Evolutionary conservation across 2,888 invertebrate species (phyloP).

Genomic region (Portevinia maculata): DNA sequence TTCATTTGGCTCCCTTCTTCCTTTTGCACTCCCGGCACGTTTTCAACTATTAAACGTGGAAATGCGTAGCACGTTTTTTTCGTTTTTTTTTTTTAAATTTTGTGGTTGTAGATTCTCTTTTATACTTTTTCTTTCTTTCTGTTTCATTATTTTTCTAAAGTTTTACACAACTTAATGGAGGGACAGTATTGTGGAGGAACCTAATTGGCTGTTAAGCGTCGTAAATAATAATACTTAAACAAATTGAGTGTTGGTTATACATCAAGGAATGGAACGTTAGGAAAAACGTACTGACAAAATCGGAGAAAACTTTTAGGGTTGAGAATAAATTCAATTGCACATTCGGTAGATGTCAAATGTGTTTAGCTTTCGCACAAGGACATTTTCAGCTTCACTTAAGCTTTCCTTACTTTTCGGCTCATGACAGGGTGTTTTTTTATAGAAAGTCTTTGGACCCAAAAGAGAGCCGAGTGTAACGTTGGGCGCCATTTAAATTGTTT

Average conservation of each 20-base stretch:
- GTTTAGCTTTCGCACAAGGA: conserved; percentile 14
- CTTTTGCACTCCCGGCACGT: conserved; percentile 23
- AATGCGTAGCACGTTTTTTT: conserved; percentile 43
- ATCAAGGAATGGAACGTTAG: neutral
- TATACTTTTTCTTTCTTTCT: conserved; percentile 18
- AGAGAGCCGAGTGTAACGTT: too few species aligned
- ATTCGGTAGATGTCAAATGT: conserved; percentile 30
- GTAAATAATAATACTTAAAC: conserved; percentile 74
- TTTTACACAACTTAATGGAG: conserved; percentile 51
- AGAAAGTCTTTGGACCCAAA: too few species aligned
- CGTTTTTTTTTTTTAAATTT: neutral
- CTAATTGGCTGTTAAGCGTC: conserved; percentile 74
- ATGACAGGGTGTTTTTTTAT: too few species aligned
- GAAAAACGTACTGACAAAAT: neutral
- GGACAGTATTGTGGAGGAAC: conserved; percentile 38
- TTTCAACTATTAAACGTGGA: conserved; percentile 53
- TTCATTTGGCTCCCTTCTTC: conserved; percentile 22
- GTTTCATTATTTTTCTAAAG: conserved; percentile 39
- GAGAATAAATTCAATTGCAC: conserved; percentile 24
- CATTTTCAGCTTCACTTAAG: neutral
- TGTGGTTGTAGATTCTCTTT: conserved; percentile 5
- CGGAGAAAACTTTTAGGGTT: conserved; percentile 29
- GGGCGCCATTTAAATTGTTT: too few species aligned
- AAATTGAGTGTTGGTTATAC: conserved; percentile 55
- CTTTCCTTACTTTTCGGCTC: neutral